These are phyloP conservation scores for Eulemur rufifrons DNA, from an alignment of 2,113 vertebrate genomes.

Conservation along the genomic window DNA sequence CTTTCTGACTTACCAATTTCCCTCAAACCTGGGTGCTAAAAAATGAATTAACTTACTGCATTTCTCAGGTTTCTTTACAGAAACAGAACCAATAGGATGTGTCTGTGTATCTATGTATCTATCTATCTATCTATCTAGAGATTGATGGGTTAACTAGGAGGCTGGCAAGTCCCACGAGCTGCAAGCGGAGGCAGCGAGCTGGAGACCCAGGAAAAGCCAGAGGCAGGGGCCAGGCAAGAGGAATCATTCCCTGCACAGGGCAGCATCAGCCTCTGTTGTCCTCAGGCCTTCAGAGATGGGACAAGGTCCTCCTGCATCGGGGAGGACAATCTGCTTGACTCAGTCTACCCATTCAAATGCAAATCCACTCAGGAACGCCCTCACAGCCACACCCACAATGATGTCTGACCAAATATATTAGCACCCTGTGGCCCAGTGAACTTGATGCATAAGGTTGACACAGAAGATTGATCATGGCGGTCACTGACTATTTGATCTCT, in stretches of 20 bases:
- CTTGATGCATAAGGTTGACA: no score
- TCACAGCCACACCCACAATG: background rate
- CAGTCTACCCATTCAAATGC: background rate
- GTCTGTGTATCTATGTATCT: no score
- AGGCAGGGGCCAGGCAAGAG: background rate
- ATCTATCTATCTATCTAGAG: no score
- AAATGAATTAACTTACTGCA: background rate
- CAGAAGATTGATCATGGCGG: accelerated
- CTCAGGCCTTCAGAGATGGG: no score
- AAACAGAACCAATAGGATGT: background rate
- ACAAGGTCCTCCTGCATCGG: accelerated
- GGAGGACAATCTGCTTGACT: background rate
- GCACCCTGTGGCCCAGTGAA: background rate
- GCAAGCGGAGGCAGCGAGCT: no score
- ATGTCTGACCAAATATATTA: no score
- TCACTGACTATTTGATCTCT: background rate
- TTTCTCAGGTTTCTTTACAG: background rate
- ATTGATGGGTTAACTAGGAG: background rate
- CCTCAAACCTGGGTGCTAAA: background rate
- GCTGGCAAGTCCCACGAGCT: background rate
- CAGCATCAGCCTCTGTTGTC: background rate
- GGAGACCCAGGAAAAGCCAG: background rate
- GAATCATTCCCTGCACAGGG: accelerated
- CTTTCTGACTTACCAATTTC: background rate
- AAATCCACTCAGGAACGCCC: background rate